These are phyloP conservation scores for Patella ulyssiponensis DNA, from an alignment of 2,888 invertebrate genomes.

Conservation along the genomic window DNA sequence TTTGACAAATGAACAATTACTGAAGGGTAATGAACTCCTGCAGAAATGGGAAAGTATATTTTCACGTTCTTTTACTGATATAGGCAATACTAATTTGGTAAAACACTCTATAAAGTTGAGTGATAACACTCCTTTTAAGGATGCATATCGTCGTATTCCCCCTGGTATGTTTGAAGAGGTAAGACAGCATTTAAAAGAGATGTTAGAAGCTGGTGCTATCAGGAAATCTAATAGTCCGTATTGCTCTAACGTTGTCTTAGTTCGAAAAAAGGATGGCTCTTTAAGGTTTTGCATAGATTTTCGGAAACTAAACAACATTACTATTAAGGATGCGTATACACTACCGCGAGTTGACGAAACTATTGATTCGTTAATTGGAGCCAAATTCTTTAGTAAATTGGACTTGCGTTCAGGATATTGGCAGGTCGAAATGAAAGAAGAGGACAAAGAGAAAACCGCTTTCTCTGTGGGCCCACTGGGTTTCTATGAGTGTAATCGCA, in stretches of 20 bases:
- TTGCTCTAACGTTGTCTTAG: constrained; percentile 36
- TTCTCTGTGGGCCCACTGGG: constrained; percentile 38
- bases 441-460: constrained; percentile 36
- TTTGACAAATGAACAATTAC: neutral
- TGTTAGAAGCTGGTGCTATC: constrained; percentile 38
- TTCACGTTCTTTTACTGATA: constrained; percentile 26
- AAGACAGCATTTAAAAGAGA: constrained; percentile 36
- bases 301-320: constrained; percentile 32
- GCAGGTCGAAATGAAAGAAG: constrained; percentile 37
- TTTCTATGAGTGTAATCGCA: constrained; percentile 35
- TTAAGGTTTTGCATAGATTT: constrained; percentile 41
- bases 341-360: constrained; percentile 43
- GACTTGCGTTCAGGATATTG: constrained; percentile 34
- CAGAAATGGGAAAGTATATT: constrained; percentile 20
- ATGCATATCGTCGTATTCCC: no score
- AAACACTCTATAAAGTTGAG: no score
- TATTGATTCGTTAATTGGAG: constrained; percentile 32
- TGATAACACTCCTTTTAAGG: no score
- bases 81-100: constrained; percentile 26
- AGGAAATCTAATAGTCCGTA: constrained; percentile 34
- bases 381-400: constrained; percentile 28
- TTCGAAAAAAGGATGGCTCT: constrained; percentile 34
- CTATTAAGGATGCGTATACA: constrained; percentile 39
- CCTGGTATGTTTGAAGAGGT: constrained; percentile 43
- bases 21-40: neutral